Evolutionary conservation across 2,888 invertebrate species (phyloP).

Genomic region (Ctena decussata): DNA sequence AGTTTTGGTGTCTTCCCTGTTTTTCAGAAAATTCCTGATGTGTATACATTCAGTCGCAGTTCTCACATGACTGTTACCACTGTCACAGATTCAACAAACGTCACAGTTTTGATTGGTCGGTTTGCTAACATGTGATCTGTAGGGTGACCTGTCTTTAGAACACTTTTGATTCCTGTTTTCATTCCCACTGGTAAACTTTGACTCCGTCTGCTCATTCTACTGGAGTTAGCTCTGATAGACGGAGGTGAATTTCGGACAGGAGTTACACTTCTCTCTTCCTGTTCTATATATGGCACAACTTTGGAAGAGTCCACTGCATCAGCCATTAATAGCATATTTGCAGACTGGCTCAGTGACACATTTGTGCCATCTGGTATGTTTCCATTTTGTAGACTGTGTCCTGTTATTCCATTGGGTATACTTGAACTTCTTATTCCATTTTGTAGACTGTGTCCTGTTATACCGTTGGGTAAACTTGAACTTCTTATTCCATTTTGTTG

Average conservation of each 20-base stretch:
- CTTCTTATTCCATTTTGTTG: too few relatives aligned
- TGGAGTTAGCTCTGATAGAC: not conserved
- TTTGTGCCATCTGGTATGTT: not conserved
- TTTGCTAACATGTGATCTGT: constrained; percentile 47
- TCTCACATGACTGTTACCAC: constrained; percentile 51
- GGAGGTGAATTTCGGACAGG: too few relatives aligned
- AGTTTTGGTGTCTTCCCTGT: too few relatives aligned
- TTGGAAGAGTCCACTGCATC: not conserved
- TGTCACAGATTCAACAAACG: constrained; percentile 63
- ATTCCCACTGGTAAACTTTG: not conserved
- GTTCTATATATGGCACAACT: not conserved
- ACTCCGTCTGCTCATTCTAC: not conserved
- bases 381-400: not conserved
- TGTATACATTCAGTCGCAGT: too few relatives aligned
- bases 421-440: too few relatives aligned
- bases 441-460: too few relatives aligned
- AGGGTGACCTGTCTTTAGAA: constrained; percentile 41
- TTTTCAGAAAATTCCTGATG: too few relatives aligned
- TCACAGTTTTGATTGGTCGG: constrained; percentile 63
- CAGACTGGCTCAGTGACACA: not conserved
- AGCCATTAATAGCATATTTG: not conserved
- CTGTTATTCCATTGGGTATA: not conserved
- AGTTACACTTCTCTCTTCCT: not conserved
- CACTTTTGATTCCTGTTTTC: constrained; percentile 55
- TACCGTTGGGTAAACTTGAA: too few relatives aligned